Conservation (phyloP, 2,113 vertebrate genomes). For the Tupaia chinensis region DNA sequence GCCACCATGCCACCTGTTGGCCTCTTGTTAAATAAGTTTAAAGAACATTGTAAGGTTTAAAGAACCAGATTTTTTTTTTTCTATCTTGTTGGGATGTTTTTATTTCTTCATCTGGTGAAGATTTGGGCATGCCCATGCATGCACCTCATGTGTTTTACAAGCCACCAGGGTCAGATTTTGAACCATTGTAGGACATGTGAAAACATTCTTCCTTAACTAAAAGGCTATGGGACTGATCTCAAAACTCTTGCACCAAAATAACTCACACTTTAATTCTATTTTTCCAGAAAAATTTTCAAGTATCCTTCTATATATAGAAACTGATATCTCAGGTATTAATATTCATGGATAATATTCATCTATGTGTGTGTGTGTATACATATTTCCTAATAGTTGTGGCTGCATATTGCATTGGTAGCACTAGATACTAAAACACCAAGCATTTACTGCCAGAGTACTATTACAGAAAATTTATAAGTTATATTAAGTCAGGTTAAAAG, state of each 20-base stretch:
- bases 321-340: neutral
- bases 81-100: no score
- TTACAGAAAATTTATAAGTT: neutral
- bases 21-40: neutral
- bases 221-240: no score
- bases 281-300: neutral
- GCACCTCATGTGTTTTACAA: no score
- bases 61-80: neutral
- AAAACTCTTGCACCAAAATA: no score
- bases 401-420: neutral
- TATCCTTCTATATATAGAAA: neutral
- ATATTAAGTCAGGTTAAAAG: neutral
- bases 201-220: no score
- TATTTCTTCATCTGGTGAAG: no score
- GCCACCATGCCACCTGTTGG: no score
- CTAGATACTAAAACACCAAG: neutral
- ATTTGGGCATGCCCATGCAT: no score
- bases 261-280: no score
- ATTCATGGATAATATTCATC: neutral
- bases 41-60: neutral
- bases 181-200: no score
- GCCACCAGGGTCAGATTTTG: no score
- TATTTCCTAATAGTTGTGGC: neutral
- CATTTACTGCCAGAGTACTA: neutral
- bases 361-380: neutral